phyloP scores from a whole-genome alignment of 1,140 invertebrate genomes.

The Halictus rubicundus region DNA sequence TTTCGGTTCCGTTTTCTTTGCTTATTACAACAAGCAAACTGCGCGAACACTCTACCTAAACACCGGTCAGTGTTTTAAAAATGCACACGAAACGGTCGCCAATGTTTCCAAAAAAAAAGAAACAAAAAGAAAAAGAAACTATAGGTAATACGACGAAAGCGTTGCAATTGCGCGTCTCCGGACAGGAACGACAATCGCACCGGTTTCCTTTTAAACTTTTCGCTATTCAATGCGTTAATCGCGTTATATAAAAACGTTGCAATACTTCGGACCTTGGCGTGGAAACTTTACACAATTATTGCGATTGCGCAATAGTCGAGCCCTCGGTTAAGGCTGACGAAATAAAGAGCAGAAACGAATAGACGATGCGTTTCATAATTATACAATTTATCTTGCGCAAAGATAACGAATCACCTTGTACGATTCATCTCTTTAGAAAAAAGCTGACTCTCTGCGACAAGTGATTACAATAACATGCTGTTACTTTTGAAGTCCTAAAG shows the following conservation, averaged over 20 bases:
- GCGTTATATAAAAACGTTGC: slow-evolving; percentile 55
- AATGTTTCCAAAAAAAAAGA: slow-evolving; percentile 7
- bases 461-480: slow-evolving; percentile 36
- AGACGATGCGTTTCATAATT: background rate
- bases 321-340: background rate
- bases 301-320: slow-evolving; percentile 5
- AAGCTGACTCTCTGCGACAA: slow-evolving; percentile 30
- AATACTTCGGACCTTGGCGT: slow-evolving; percentile 27
- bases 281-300: slow-evolving; percentile 50
- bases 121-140: background rate
- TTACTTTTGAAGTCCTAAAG: slow-evolving; percentile 28
- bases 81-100: slow-evolving; percentile 25
- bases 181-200: slow-evolving; percentile 24
- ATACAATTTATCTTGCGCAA: background rate
- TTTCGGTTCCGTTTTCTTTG: background rate
- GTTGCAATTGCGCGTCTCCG: slow-evolving; percentile 35
- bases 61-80: slow-evolving; percentile 21
- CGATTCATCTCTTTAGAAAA: slow-evolving; percentile 4
- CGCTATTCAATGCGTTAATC: slow-evolving; percentile 39
- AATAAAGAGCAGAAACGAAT: slow-evolving; percentile 7
- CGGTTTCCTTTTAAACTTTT: slow-evolving; percentile 43
- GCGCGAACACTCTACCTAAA: slow-evolving; percentile 18
- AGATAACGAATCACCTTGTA: background rate
- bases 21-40: slow-evolving; percentile 36
- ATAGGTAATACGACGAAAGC: slow-evolving; percentile 2